These are phyloP conservation scores for Odobenus rosmarus DNA, from an alignment of 2,113 vertebrate genomes.

Conservation along the genomic window DNA sequence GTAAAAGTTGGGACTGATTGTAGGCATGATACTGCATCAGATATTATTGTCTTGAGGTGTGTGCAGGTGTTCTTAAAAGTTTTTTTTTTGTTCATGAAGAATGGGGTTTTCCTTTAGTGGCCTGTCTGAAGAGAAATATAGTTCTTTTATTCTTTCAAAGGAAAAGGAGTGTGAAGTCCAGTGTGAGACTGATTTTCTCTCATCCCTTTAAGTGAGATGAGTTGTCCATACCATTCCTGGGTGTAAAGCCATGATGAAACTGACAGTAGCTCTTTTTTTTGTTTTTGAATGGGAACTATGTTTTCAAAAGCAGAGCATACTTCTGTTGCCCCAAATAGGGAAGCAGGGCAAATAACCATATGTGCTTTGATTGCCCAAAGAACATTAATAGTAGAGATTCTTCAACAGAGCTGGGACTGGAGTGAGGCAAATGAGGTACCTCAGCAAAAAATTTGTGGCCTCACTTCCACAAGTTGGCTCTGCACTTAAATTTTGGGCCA, in stretches of 20 bases:
- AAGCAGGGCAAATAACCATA: background rate
- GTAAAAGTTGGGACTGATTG: background rate
- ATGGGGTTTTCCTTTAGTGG: background rate
- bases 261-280: background rate
- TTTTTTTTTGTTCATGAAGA: background rate
- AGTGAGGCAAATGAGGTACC: background rate
- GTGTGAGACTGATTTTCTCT: background rate
- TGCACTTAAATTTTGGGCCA: background rate
- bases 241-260: background rate
- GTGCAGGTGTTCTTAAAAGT: background rate
- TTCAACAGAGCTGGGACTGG: background rate
- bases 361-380: constrained; percentile 3
- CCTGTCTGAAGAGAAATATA: background rate
- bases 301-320: background rate
- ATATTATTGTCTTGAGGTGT: background rate
- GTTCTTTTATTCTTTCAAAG: background rate
- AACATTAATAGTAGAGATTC: background rate
- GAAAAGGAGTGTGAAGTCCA: background rate
- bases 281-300: background rate
- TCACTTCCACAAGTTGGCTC: background rate
- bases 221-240: background rate
- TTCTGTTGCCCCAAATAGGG: background rate
- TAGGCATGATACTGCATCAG: background rate
- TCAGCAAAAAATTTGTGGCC: background rate
- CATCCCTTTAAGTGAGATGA: background rate